Evolutionary conservation across 1,140 invertebrate genomes (phyloP), one percentile per base, ranked within the genome.

Genomic region (Ceratosolen solmsi): DNA sequence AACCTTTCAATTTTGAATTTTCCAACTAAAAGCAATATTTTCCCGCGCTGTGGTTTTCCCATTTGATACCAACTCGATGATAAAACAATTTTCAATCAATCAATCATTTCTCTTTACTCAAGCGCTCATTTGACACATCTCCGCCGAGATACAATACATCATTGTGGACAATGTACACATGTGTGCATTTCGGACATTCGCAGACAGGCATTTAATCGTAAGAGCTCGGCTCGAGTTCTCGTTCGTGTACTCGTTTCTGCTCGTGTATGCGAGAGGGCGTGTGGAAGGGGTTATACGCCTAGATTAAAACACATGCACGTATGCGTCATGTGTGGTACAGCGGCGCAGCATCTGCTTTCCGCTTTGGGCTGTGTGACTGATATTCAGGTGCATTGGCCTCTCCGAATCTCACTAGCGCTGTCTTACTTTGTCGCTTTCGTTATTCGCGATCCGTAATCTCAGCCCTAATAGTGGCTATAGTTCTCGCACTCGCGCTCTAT

Each of bases 391-490:
- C 68, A 71, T 20, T 22, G 38, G 27, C 1, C 0, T 71, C 15
- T 38, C 46, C 15, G 41, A n/a, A 41, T 30, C 2, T 5, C 41
- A 46, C 13, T 49, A 2, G 22, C 25, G 0, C 7, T 3, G n/a
- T 2, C 1, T 49, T 0, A 22, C 41, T 2, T 0, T 1, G 11
- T 5, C 33, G 11, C 54, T 27, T 8, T 56, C 33, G 25, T 2
- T 9, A 15, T 41, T 58, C 33, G 20, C 30, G 5, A 7, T 1
- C 33, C 30, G 36, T 20, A 17, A 36, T 4, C 2, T 7, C 85
- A 80, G 81, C 56, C 80, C 72, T 79, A 84, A 83, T 83, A 83
- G 81, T 22, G 54, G 30, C 54, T n/a, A n/a, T n/a, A n/a, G n/a
- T n/a, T n/a, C 0, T 9, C 4, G 30, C 25, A 58, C 46, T 33